Evolutionary conservation across 2,797 vertebrate species (phyloP), one percentile per base, ranked within the genome.

Genomic region (Darevskia nairensis): DNA sequence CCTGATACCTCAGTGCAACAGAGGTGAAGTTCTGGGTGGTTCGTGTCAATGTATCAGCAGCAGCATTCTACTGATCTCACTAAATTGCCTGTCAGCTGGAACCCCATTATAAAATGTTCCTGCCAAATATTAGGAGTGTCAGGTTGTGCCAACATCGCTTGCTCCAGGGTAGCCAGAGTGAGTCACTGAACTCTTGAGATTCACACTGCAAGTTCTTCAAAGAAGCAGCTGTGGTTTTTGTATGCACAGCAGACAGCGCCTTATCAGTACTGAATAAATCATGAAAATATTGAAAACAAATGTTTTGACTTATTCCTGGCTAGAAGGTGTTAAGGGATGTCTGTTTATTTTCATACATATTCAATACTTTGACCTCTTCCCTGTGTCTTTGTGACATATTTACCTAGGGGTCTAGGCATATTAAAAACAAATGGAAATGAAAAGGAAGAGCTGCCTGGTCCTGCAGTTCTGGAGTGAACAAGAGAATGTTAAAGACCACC

Each of bases 101-200:
- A 46, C 72, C 55, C 68, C 41, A 75, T 50, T 85, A 80, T 46
- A 44, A 84, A 80, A 80, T 19, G 61, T 44, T 61, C 46, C 66
- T 27, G 8, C 46, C 46, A 66, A 46, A n/a, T 64, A 39, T 50
- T 68, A 77, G 59, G 72, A 66, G 81, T 19, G 66, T 69, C 74
- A 79, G 19, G 35, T 78, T 84, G 44, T 69, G 32, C 46, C 46
- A 78, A 88, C 66, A 69, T 55, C 17, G 55, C 27, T 44, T 41
- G 79, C 75, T 61, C 64, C n/a, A 59, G 21, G 59, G 39, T 21
- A 83, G 27, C 32, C 80, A 59, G 17, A 78, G 39, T 64, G 41
- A 85, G 69, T 81, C 77, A 89, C 39, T 46, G 39, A 66, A 80
- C 79, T 94, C 89, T 90, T 93, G 91, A 82, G 89, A 93, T 86